Conservation (phyloP, 64 coral and sea anemone species). For the Porites australiensis region DNA sequence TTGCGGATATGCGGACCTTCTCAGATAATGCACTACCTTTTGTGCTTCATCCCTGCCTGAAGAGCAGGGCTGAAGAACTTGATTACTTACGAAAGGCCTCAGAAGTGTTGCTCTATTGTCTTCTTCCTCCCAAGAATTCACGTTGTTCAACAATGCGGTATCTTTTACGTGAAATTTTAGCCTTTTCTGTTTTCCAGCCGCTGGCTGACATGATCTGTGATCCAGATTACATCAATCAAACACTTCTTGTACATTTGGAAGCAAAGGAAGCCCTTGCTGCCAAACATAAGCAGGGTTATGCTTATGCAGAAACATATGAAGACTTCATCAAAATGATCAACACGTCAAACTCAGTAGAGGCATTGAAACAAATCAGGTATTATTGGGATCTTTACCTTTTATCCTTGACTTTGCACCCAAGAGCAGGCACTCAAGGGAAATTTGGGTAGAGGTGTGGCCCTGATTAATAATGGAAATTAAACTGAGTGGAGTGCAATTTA, state of each 20-base stretch:
- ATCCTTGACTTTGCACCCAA: no score
- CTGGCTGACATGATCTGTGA: constrained; percentile 96
- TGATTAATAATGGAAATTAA: no score
- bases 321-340: constrained; percentile 98
- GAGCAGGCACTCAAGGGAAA: no score
- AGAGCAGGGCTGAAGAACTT: constrained; percentile 69
- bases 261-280: constrained; percentile 91
- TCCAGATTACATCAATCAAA: constrained; percentile 98
- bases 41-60: constrained; percentile 89
- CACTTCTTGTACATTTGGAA: constrained; percentile 87
- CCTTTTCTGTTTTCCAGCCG: constrained; percentile 96
- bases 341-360: constrained; percentile 90
- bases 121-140: constrained; percentile 80
- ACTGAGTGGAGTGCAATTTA: no score
- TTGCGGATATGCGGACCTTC: constrained; percentile 81
- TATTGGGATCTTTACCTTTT: background rate
- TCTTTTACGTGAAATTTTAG: constrained; percentile 89
- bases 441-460: no score
- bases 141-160: constrained; percentile 79
- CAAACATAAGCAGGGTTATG: constrained; percentile 96
- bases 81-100: constrained; percentile 88
- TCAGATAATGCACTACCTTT: constrained; percentile 83
- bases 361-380: constrained; percentile 96
- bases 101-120: constrained; percentile 84
- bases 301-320: constrained; percentile 99